phyloP scores from a whole-genome alignment of 2,113 vertebrate genomes.

The Saguinus imperator region DNA sequence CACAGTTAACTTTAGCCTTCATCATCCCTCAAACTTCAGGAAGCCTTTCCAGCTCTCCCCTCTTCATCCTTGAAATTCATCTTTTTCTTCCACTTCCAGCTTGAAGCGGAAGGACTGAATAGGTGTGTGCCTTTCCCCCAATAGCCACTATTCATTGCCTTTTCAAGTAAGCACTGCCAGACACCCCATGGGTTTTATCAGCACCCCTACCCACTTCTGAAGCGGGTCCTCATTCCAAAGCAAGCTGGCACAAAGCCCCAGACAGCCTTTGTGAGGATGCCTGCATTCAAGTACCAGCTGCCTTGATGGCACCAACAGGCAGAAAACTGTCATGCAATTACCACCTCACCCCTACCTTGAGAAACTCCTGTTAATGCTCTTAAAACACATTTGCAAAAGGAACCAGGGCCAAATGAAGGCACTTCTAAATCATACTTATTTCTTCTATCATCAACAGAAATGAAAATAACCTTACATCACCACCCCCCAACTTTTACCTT shows the following conservation, averaged over 20 bases:
- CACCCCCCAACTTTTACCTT: neutral
- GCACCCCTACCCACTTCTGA: neutral
- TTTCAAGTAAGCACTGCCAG: neutral
- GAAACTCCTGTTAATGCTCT: neutral
- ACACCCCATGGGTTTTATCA: neutral
- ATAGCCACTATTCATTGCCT: neutral
- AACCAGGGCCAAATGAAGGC: neutral
- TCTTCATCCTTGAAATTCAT: neutral
- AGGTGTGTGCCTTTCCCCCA: neutral
- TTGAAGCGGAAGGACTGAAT: neutral
- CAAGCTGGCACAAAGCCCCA: neutral
- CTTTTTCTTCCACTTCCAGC: neutral
- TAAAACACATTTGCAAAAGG: constrained; percentile 18
- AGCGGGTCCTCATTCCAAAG: neutral
- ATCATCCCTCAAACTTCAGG: neutral
- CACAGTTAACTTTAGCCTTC: neutral
- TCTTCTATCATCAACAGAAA: constrained; percentile 26
- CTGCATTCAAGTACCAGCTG: neutral
- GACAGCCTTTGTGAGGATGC: neutral
- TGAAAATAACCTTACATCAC: neutral
- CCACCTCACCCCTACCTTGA: neutral
- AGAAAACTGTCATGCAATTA: neutral
- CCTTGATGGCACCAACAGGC: accelerated
- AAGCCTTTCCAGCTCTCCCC: neutral
- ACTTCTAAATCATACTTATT: neutral